Evolutionary conservation across 2,113 vertebrate genomes (phyloP).

Genomic region (Epinephelus moara): DNA sequence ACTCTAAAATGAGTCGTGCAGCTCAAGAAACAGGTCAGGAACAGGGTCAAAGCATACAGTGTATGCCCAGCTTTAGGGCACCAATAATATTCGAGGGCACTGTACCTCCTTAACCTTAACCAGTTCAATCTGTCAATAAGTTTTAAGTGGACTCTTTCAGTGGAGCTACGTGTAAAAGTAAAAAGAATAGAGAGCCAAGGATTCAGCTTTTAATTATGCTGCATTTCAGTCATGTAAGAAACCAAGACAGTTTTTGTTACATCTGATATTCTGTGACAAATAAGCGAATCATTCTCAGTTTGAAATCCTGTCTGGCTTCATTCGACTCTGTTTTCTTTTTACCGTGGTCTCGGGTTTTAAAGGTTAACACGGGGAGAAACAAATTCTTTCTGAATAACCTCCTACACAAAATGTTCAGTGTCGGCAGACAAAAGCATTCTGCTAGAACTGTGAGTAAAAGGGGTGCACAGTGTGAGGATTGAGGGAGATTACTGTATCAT

Average conservation of each 20-base stretch:
- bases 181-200: neutral
- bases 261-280: slow-evolving; percentile 16
- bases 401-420: slow-evolving; percentile 22
- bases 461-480: slow-evolving; percentile 40
- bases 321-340: neutral
- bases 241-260: neutral
- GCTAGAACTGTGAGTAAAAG: slow-evolving; percentile 12
- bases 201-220: slow-evolving; percentile 3
- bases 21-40: no score
- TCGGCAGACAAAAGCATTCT: slow-evolving; percentile 45
- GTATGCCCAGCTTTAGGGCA: no score
- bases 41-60: no score
- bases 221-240: neutral
- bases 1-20: no score
- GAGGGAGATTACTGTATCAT: slow-evolving; percentile 53
- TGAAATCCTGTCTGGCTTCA: slow-evolving; percentile 30
- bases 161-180: neutral
- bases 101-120: neutral
- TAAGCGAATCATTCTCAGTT: slow-evolving; percentile 12
- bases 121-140: neutral
- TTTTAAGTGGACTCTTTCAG: neutral
- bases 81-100: no score
- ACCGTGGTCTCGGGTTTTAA: slow-evolving; percentile 10
- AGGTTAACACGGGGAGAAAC: slow-evolving; percentile 31
- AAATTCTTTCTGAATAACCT: slow-evolving; percentile 48